These are phyloP conservation scores for Suncus etruscus DNA, from an alignment of 2,113 vertebrate species.

Conservation along the genomic window DNA sequence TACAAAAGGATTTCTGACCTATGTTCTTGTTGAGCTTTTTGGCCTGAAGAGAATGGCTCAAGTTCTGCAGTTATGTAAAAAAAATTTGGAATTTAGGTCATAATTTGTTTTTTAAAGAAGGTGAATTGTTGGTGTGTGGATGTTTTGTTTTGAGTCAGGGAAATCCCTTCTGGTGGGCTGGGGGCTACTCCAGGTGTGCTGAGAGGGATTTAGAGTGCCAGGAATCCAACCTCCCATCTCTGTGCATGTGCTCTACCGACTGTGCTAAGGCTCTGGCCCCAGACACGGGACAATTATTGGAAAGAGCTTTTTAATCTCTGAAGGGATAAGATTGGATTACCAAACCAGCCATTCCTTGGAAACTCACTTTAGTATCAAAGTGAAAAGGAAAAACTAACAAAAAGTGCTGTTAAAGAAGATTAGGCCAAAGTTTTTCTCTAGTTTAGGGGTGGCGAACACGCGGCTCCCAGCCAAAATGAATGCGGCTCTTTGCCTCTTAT, in stretches of 20 bases:
- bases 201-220: too few species aligned
- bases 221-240: too few species aligned
- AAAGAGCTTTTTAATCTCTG: not conserved
- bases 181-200: too few species aligned
- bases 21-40: not conserved
- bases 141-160: too few species aligned
- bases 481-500: too few species aligned
- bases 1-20: constrained; percentile 23
- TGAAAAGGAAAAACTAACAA: not conserved
- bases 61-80: not conserved
- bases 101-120: not conserved
- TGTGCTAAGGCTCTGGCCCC: too few species aligned
- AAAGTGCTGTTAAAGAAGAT: too few species aligned
- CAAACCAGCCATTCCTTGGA: not conserved
- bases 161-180: too few species aligned
- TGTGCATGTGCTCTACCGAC: too few species aligned
- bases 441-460: not conserved
- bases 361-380: not conserved
- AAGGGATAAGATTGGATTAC: not conserved
- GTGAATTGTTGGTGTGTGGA: too few species aligned
- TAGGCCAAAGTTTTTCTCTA: not conserved
- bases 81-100: not conserved
- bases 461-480: too few species aligned
- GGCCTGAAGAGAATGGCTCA: not conserved
- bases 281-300: not conserved